These are phyloP conservation scores for Apeira syringaria DNA, from an alignment of 2,888 invertebrate species.

Conservation along the genomic window DNA sequence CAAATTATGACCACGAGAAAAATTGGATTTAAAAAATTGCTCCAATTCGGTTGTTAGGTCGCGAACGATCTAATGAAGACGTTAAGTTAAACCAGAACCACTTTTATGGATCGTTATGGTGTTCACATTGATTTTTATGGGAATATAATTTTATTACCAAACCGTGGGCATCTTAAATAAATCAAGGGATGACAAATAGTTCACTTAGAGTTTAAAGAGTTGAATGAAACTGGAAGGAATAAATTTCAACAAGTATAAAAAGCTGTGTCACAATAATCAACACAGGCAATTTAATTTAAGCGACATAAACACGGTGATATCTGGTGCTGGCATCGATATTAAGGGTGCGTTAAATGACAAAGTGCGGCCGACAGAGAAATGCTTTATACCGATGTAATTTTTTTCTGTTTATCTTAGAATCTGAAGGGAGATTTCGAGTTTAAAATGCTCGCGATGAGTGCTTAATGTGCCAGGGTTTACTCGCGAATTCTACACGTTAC, in stretches of 20 bases:
- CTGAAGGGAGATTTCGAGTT: slow-evolving; percentile 59
- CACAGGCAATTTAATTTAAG: slow-evolving; percentile 76
- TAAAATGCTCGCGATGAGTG: slow-evolving; percentile 62
- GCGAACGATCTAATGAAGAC: slow-evolving; percentile 76
- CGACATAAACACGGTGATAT: slow-evolving; percentile 77
- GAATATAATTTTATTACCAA: slow-evolving; percentile 66
- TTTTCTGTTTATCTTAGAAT: slow-evolving; percentile 68
- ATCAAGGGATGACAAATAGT: slow-evolving; percentile 20
- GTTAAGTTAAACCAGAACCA: slow-evolving; percentile 70
- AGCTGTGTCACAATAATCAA: slow-evolving; percentile 74
- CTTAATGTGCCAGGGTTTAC: slow-evolving; percentile 52
- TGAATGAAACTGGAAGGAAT: slow-evolving; percentile 50
- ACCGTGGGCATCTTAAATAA: slow-evolving; percentile 44
- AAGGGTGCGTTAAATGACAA: slow-evolving; percentile 80
- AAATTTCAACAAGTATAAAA: slow-evolving; percentile 68
- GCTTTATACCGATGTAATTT: slow-evolving; percentile 73
- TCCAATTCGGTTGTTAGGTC: slow-evolving; percentile 64
- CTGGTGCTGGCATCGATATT: slow-evolving; percentile 76
- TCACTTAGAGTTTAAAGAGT: slow-evolving; percentile 31
- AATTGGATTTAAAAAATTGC: slow-evolving; percentile 69
- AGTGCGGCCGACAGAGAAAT: slow-evolving; percentile 70
- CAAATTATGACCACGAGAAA: slow-evolving; percentile 68
- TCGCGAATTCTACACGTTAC: slow-evolving; percentile 45
- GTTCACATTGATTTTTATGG: slow-evolving; percentile 77
- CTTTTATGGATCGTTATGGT: slow-evolving; percentile 64